Base-by-base conservation (phyloP, 2,888 invertebrate genomes). In the Ophonus ardosiacus region DNA sequence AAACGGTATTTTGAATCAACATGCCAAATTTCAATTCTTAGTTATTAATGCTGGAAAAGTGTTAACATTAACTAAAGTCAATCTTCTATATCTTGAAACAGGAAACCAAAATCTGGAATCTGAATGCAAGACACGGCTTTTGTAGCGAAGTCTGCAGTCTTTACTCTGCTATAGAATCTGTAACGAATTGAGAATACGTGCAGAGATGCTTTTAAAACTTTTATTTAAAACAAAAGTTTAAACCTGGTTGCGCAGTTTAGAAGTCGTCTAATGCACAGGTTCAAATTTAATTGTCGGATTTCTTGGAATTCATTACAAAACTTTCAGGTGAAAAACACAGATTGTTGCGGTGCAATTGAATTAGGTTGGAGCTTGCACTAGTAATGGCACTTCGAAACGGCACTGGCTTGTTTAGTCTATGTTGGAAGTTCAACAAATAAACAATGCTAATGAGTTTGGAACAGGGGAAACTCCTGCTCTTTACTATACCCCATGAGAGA, bases 221-320 rank as follows among this genome's bases (percentile, higher is more conserved):
- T 81, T 65, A 81, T 81, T 81, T 81, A 40, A 63, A 65, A 81
- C 81, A 81, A 81, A 81, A 81, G 63, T 81, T 81, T n/a, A 81
- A 65, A 43, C 65, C 43, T 81, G 38, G 10, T 17, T 81, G 43
- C 7, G 81, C 18, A 43, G 81, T 10, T 65, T 43, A 65, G 40
- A 40, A n/a, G 10, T 6, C 15, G 15, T 5, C 51, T 21, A 43
- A 81, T 40, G 81, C 43, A 18, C 10, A 18, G 65, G 81, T 18
- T 63, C 17, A 43, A 81, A 81, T 81, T 63, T 81, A 81, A 81
- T 81, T 63, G 81, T 81, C 43, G 17, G 24, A 13, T 65, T 8
- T 18, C 61, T 81, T 81, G 7, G 21, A 40, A 81, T 65, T 21
- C 43, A 51, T 40, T 65, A n/a, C 8, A 21, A 3, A 51, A 43